A percentile compares a stretch with the other conserved stretches of the same genome.
Conservation (phyloP, 1,140 invertebrate genomes). For the Papilio polyxenes region DNA sequence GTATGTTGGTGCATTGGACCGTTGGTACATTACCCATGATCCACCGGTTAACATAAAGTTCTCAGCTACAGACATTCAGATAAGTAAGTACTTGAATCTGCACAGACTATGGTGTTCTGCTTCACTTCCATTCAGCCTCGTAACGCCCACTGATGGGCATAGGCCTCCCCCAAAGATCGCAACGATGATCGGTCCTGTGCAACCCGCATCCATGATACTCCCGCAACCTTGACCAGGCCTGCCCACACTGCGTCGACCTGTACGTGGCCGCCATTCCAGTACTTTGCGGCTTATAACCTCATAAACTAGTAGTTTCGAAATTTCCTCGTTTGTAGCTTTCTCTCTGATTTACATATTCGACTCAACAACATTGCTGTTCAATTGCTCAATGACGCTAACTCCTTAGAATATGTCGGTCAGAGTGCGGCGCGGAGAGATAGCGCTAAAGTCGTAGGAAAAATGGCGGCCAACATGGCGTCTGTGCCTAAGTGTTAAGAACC, state of each 20-base stretch:
- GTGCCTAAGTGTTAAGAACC: background rate
- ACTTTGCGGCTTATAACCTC: background rate
- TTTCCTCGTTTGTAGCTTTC: background rate
- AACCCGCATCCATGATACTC: no score
- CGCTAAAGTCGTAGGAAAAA: slow-evolving; percentile 57
- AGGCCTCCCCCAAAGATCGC: no score
- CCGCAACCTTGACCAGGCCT: no score
- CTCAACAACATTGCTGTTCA: slow-evolving; percentile 52
- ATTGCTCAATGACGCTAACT: slow-evolving; percentile 55
- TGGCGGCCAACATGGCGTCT: slow-evolving; percentile 50
- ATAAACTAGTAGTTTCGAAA: background rate
- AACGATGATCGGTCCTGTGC: no score
- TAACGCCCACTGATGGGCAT: no score
- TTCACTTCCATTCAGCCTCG: no score
- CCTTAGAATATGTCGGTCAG: slow-evolving; percentile 78
- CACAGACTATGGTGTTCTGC: no score
- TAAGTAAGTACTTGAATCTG: no score
- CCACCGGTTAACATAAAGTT: background rate
- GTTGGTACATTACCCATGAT: background rate
- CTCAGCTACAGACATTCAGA: no score
- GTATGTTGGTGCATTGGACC: background rate
- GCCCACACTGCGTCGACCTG: no score
- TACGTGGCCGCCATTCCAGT: no score
- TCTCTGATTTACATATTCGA: background rate
- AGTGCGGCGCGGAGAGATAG: slow-evolving; percentile 68